Percentiles rank a stretch among this genome's conserved stretches.
These are phyloP conservation scores for Thyatira batis DNA, from an alignment of 2,888 invertebrate species.

Conservation along the genomic window DNA sequence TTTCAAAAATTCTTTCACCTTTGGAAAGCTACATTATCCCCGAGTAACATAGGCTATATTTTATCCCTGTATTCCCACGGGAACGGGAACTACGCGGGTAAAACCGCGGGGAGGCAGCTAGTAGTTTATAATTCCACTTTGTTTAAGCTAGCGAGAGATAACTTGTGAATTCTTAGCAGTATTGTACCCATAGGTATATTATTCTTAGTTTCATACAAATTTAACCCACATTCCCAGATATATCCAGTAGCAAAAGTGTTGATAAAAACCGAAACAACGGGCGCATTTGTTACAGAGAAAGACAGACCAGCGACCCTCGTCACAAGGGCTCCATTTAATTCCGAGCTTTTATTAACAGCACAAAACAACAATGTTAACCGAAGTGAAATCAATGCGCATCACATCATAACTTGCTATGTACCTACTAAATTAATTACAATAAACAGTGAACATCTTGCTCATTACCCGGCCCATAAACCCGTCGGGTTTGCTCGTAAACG, in stretches of 20 bases:
- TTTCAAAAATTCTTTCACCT: too few species aligned
- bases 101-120: too few species aligned
- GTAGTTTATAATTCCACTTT: too few species aligned
- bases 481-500: conserved; percentile 56
- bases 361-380: conserved; percentile 12
- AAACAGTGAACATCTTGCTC: conserved; percentile 34
- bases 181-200: too few species aligned
- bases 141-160: too few species aligned
- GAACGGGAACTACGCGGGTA: too few species aligned
- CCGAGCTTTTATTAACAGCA: neutral
- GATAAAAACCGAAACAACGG: neutral
- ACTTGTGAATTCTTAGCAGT: too few species aligned
- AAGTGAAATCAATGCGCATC: conserved; percentile 27
- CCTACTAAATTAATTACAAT: conserved; percentile 60
- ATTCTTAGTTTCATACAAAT: too few species aligned
- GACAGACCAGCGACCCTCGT: neutral
- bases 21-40: too few species aligned
- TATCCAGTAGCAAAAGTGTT: neutral
- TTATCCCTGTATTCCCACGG: too few species aligned
- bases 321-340: neutral
- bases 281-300: neutral
- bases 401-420: conserved; percentile 15
- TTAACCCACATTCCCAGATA: neutral
- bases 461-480: conserved; percentile 56
- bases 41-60: too few species aligned